phyloP scores from a whole-genome alignment of 2,888 invertebrate species.

The Chloroclystis v-ata region DNA sequence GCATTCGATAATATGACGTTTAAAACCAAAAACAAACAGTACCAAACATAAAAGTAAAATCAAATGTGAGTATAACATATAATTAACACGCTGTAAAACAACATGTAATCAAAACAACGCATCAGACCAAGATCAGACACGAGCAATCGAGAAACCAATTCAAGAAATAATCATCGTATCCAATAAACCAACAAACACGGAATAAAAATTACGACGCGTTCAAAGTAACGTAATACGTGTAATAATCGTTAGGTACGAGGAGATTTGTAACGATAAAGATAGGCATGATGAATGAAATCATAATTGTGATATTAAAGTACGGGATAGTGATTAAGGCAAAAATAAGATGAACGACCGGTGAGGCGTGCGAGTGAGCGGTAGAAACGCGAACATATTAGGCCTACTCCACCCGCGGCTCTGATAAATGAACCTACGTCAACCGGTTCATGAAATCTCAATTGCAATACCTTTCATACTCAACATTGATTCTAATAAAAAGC shows the following conservation, averaged over 20 bases:
- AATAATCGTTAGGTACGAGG: conserved; percentile 69
- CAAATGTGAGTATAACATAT: conserved; percentile 49
- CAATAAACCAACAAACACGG: conserved; percentile 65
- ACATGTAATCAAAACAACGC: conserved; percentile 69
- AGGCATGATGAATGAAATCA: conserved; percentile 70
- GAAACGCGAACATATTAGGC: conserved; percentile 58
- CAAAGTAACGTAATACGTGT: conserved; percentile 69
- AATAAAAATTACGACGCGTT: conserved; percentile 61
- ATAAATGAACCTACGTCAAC: conserved; percentile 59
- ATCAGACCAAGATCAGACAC: conserved; percentile 38
- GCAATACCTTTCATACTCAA: conserved; percentile 28
- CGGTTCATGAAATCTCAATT: conserved; percentile 50
- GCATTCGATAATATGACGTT: no score
- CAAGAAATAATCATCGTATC: conserved; percentile 57
- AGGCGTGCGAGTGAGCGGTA: conserved; percentile 53
- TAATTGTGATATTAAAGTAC: conserved; percentile 67
- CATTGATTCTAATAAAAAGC: conserved; percentile 25
- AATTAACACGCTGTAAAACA: conserved; percentile 60
- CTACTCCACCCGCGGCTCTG: conserved; percentile 61
- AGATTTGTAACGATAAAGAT: conserved; percentile 67
- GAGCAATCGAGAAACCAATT: conserved; percentile 51
- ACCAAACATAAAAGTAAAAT: conserved; percentile 57
- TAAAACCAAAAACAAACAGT: conserved; percentile 36
- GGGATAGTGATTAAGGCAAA: conserved; percentile 58
- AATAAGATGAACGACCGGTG: conserved; percentile 38